Evolutionary conservation across 2,888 invertebrate species (phyloP), one percentile per base, ranked within the genome.

Genomic region (Zaprionus obscuricornis): DNA sequence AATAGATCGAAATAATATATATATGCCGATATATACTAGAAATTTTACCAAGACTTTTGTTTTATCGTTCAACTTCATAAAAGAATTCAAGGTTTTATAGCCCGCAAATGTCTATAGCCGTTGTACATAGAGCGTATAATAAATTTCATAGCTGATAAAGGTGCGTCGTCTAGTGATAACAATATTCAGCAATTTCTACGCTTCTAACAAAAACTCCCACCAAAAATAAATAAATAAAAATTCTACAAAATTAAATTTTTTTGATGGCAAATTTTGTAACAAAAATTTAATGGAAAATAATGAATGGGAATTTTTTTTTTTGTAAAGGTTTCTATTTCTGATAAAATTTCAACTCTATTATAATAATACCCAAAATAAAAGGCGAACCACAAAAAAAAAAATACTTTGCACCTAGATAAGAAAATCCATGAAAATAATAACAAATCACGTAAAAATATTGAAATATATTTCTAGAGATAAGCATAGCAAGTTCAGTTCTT

Each of bases 121-220:
- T n/a, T n/a, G n/a, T n/a, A 26, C 43, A 33, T 50, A 4, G 10
- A 55, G 34, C 29, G 52, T 3, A 42, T 16, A 46, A 34, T 57
- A 60, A 34, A 50, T 31, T 37, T 4, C 22, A 16, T 5, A 7
- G 13, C 56, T 56, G 73, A 69, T 71, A 71, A 69, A 37, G 46
- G 4, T 47, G 36, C 24, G 33, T n/a, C n/a, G n/a, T 34, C 20
- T 18, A 13, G 10, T 40, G 65, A 65, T 65, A 66, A 66, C 54
- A 24, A 0, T 10, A 6, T 31, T 31, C 5, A 31, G 18, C n/a
- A n/a, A n/a, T n/a, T n/a, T n/a, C n/a, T n/a, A n/a, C n/a, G n/a
- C n/a, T n/a, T n/a, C n/a, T n/a, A n/a, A n/a, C n/a, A n/a, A n/a
- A n/a, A n/a, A n/a, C n/a, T n/a, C n/a, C n/a, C n/a, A n/a, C n/a